phyloP scores from a whole-genome alignment of 2,797 vertebrate species.

The Ceyx erithaca region DNA sequence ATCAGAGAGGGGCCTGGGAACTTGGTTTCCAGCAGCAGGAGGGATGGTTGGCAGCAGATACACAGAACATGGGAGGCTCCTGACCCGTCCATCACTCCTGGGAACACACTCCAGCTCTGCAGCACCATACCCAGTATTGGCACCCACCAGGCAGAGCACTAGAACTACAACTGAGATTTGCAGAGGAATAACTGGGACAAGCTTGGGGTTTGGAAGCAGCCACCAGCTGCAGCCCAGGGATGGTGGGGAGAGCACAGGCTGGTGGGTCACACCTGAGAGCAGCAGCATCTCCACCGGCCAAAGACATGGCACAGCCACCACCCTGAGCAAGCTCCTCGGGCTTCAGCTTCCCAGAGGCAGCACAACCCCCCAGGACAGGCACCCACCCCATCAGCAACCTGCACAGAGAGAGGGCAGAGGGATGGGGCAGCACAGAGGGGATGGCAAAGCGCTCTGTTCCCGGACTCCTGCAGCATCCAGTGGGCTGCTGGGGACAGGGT shows the following conservation, averaged over 20 bases:
- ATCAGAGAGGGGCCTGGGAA: not conserved
- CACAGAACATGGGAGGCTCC: accelerated
- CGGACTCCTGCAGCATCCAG: accelerated
- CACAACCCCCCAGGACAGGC: not conserved
- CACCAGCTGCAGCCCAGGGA: not conserved
- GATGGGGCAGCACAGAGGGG: accelerated
- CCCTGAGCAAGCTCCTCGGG: not conserved
- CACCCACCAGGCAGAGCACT: not conserved
- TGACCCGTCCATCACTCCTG: accelerated
- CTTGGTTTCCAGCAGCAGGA: not conserved
- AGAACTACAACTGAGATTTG: not conserved
- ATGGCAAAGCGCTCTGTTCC: accelerated
- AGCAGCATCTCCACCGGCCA: not conserved
- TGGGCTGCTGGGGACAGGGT: not conserved
- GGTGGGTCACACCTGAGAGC: not conserved
- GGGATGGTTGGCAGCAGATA: not conserved
- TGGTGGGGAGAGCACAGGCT: accelerated
- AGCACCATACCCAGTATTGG: not conserved
- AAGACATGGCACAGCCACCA: not conserved
- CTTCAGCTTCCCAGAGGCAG: not conserved
- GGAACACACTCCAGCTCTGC: accelerated
- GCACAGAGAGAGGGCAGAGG: accelerated
- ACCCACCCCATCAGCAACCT: not conserved
- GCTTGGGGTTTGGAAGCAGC: not conserved
- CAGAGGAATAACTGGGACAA: not conserved